Evolutionary conservation across 2,113 vertebrate genomes (phyloP).

Genomic region (Falcunculus frontatus): DNA sequence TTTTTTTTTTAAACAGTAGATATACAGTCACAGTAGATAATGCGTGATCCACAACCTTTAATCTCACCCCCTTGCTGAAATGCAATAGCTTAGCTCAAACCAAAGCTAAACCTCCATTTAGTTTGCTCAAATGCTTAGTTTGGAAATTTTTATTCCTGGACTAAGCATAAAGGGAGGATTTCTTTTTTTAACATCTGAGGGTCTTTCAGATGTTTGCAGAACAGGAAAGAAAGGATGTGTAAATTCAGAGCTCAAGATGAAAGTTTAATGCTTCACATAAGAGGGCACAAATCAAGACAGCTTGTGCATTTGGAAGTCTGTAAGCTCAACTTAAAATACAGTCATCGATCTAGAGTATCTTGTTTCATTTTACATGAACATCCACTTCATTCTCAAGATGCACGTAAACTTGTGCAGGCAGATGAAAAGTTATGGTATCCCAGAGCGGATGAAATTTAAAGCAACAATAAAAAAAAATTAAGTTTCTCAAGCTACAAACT

Average conservation of each 20-base stretch:
- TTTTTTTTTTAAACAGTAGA: not conserved
- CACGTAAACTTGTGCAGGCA: not conserved
- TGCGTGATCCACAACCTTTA: not conserved
- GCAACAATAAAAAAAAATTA: not conserved
- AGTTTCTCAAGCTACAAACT: not conserved
- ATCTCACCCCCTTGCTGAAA: not conserved
- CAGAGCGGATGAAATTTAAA: not conserved
- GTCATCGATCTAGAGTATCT: not conserved
- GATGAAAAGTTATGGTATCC: not conserved
- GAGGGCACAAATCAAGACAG: not conserved
- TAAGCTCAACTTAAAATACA: not conserved
- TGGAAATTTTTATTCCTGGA: not conserved
- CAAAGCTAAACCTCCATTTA: not conserved
- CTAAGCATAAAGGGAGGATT: not conserved
- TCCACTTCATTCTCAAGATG: not conserved
- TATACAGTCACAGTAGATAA: not conserved
- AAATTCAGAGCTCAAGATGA: not conserved
- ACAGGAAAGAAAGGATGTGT: not conserved
- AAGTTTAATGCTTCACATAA: not conserved
- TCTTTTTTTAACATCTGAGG: not conserved
- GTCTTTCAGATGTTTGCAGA: slow-evolving; percentile 8
- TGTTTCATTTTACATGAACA: not conserved
- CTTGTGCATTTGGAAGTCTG: not conserved
- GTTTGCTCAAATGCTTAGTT: not conserved
- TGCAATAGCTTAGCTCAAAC: not conserved